phyloP scores from a whole-genome alignment of 1,140 invertebrate genomes.

The Pogonognathellus flavescens region DNA sequence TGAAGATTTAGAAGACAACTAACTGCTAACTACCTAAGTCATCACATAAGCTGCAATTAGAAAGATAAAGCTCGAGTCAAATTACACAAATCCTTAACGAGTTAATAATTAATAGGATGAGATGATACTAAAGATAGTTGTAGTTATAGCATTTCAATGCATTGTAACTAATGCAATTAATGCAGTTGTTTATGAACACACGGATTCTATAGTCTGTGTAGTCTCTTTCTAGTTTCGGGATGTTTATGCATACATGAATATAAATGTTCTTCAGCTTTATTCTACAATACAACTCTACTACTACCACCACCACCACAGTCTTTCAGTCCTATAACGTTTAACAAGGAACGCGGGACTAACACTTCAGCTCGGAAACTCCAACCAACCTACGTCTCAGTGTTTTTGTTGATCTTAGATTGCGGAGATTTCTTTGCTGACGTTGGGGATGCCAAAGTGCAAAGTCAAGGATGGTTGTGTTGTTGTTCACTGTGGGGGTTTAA shows the following conservation, averaged over 20 bases:
- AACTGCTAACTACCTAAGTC: no score
- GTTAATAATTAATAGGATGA: conserved; percentile 39
- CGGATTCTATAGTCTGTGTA: not conserved
- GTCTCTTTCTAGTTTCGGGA: not conserved
- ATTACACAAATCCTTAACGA: conserved; percentile 30
- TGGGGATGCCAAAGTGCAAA: conserved; percentile 22
- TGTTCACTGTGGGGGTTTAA: conserved; percentile 25
- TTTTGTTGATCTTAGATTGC: conserved; percentile 35
- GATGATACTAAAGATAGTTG: conserved; percentile 19
- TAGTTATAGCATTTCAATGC: conserved; percentile 25
- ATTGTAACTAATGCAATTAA: conserved; percentile 37
- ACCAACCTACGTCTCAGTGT: conserved; percentile 6
- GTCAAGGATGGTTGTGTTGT: conserved; percentile 34
- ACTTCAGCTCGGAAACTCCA: no score
- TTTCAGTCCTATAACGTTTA: not conserved
- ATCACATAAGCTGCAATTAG: not conserved
- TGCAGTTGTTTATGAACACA: conserved; percentile 21
- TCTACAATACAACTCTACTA: not conserved
- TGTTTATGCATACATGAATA: no score
- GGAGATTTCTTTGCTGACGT: conserved; percentile 39
- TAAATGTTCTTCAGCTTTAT: not conserved
- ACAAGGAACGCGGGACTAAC: not conserved
- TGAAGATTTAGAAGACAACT: no score
- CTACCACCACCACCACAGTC: no score
- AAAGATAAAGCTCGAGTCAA: conserved; percentile 10